Base-by-base conservation (phyloP, 2,888 invertebrate species). In the Noctua comes region DNA sequence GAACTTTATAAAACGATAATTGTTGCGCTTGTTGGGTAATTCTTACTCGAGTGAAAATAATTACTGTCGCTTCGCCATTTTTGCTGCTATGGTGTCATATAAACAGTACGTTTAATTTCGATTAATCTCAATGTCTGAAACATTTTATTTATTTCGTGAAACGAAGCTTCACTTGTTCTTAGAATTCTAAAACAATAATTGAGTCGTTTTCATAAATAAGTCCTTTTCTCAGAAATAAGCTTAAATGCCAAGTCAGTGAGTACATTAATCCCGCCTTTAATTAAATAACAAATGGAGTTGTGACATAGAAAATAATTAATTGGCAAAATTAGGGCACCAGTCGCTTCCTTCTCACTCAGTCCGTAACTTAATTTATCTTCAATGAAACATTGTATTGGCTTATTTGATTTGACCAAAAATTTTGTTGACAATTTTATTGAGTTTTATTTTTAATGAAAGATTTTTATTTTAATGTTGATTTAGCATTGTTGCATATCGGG, bases 221-320 rank as follows among this genome's bases (percentile, higher is more conserved):
- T 3, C 16, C 11, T 24, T 46, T 59, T 68, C 24, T 51, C 16
- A 0, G 11, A 66, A 62, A 73, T 68, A 18, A 64, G n/a, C 24
- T 64, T 64, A 48, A 80, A 69, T 62, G 31, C 24, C 31, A 73
- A 80, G n/a, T 43, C 72, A 80, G 54, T 46, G 40, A 70, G 27
- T 13, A 73, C 68, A 64, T 43, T 68, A 51, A 75, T 81, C 73
- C 76, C 62, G 13, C 68, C 48, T 65, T 70, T 73, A 85, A 81
- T 85, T 72, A 80, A 80, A 73, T 43, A 68, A 68, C n/a, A 73
- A 76, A 85, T 72, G 48, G 21, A 66, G 54, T 69, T 62, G 54
- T 48, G 48, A 70, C 65, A 54, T 66, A 70, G 40, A 75, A 79
- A 71, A 46, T 76, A 71, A 85, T 85, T 71, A 76, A 81, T 73